Conservation (phyloP, 2,113 vertebrate genomes). For the Actenoides hombroni region DNA sequence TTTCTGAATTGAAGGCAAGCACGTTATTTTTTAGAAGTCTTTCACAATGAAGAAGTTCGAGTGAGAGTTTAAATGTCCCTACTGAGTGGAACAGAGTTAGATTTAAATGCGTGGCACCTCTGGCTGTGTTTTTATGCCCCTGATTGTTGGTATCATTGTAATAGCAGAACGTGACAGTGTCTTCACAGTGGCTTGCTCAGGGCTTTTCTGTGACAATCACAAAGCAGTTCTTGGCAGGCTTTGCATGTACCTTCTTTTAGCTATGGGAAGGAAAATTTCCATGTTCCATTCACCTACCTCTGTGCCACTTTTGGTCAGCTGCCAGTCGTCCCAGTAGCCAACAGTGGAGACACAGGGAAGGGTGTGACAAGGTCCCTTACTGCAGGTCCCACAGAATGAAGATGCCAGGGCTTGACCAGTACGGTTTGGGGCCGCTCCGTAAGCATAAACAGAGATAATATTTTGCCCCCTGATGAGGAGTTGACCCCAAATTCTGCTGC, state of each 20-base stretch:
- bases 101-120: neutral
- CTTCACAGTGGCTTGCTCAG: neutral
- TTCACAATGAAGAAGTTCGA: neutral
- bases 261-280: neutral
- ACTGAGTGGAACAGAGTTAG: neutral
- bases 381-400: neutral
- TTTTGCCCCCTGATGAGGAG: neutral
- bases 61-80: neutral
- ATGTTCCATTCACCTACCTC: fast-evolving
- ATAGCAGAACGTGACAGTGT: neutral
- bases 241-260: neutral
- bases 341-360: neutral
- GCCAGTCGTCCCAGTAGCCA: neutral
- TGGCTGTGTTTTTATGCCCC: neutral
- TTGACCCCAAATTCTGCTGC: neutral
- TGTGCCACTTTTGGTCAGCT: fast-evolving
- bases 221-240: neutral
- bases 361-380: neutral
- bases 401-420: neutral
- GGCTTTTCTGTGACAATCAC: neutral
- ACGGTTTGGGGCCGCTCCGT: neutral
- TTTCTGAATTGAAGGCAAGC: neutral
- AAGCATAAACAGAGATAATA: neutral
- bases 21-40: neutral
- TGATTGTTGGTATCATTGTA: neutral